Evolutionary conservation across 2,888 invertebrate species (phyloP).

Genomic region (Octodonta nipae): DNA sequence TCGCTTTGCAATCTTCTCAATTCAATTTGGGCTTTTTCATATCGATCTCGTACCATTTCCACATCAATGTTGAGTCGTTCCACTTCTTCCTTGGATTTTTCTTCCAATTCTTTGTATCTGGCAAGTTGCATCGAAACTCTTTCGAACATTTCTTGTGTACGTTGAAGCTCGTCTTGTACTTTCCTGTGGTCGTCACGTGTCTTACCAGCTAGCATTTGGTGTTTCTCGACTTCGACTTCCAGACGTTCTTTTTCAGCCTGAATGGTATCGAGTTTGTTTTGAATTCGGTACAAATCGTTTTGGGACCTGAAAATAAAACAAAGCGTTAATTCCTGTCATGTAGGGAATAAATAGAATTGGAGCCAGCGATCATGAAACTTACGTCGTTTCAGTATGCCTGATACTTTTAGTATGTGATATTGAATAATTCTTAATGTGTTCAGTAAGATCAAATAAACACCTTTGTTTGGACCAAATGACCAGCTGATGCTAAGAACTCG

Average conservation of each 20-base stretch:
- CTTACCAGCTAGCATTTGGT: conserved; percentile 64
- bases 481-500: no score
- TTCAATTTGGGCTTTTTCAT: conserved; percentile 79
- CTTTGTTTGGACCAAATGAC: no score
- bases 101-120: conserved; percentile 79
- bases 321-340: no score
- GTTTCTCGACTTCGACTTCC: conserved; percentile 75
- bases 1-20: conserved; percentile 68
- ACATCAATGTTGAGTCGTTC: conserved; percentile 65
- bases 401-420: no score
- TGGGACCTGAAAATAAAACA: conserved; percentile 52
- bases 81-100: conserved; percentile 75
- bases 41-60: conserved; percentile 76
- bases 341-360: no score
- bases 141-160: conserved; percentile 80
- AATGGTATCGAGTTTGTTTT: conserved; percentile 74
- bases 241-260: conserved; percentile 79
- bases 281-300: conserved; percentile 76
- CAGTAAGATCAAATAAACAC: no score
- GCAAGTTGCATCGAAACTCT: conserved; percentile 69
- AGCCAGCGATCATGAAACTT: background rate
- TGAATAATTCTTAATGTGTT: no score
- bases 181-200: conserved; percentile 75
- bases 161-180: conserved; percentile 71
- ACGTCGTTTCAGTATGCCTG: background rate